Base-by-base conservation (phyloP, 2,113 vertebrate species). In the Larimichthys crocea region DNA sequence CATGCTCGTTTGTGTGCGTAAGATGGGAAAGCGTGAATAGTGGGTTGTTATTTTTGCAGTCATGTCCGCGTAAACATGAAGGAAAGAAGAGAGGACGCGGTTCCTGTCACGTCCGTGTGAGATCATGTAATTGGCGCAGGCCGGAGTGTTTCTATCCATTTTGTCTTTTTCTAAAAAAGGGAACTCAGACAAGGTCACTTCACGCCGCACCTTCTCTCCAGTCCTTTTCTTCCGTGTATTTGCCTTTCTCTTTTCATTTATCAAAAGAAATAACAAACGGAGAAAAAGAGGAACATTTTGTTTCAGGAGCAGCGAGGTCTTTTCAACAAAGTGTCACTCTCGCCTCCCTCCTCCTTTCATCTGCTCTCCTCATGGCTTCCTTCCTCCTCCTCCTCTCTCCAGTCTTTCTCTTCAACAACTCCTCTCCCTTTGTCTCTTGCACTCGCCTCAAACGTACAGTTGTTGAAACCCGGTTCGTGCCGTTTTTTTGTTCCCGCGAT, bases 101-200 rank as follows among this genome's bases (percentile, higher is more conserved):
- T 3, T 50, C 2, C 20, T 57, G 16, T 59, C 24, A 60, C 7
- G 50, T 73, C 55, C 31, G 3, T 19, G 57, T 56, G 26, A 24
- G 35, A 14, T n/a, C 46, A 16, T 9, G 2, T 24, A 19, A 31
- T 29, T 22, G 53, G 10, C 22, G 10, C 31, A 2, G 6, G 22
- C 31, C 31, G 4, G 35, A 40, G 35, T 40, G 35, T 40, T 40
- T 40, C 8, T 8, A 8, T 8, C 3, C 17, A 16, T 55, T 24
- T 15, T 3, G 35, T 73, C 5, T 0, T 22, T 24, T 59, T 19
- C 55, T 40, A 9, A 40, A 40, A 40, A 50, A 62, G 42, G 6
- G 49, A 50, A 64, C 22, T 40, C 3, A 50, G 29, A 56, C 77
- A 73, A 82, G 77, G 80, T 81, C 80, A 61, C 61, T 65, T 63